Percentiles rank a stretch among this genome's conserved stretches.
Conservation (phyloP, 2,797 vertebrate species). For the Eupleurogrammus muticus region DNA sequence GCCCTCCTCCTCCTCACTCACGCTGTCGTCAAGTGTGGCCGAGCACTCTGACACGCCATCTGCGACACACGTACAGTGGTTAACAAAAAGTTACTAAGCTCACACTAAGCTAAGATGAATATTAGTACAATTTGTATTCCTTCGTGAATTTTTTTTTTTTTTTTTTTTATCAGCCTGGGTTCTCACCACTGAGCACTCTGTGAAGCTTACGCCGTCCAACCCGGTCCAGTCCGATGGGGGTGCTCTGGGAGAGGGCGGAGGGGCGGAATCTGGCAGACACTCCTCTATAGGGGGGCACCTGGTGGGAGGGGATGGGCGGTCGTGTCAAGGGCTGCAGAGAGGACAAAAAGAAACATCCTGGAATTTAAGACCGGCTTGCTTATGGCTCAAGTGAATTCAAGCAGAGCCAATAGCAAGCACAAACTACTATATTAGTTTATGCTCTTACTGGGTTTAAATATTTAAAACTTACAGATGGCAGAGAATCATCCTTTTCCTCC, state of each 20-base stretch:
- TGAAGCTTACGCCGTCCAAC: slow-evolving; percentile 87
- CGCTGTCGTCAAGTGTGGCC: slow-evolving; percentile 90
- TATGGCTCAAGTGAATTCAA: slow-evolving; percentile 5
- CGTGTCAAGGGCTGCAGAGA: slow-evolving; percentile 84
- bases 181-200: slow-evolving; percentile 85
- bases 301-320: slow-evolving; percentile 93
- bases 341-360: slow-evolving; percentile 32
- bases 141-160: too few species aligned
- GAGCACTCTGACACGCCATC: slow-evolving; percentile 87
- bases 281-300: slow-evolving; percentile 94
- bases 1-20: slow-evolving; percentile 96
- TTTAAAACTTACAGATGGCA: slow-evolving; percentile 90
- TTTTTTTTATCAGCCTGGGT: slow-evolving; percentile 29
- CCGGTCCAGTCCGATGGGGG: slow-evolving; percentile 94
- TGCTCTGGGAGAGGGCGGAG: slow-evolving; percentile 93
- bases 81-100: too few species aligned
- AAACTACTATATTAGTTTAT: background rate
- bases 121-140: too few species aligned
- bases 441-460: background rate
- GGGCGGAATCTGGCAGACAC: slow-evolving; percentile 94
- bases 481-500: slow-evolving; percentile 86
- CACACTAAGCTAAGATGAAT: too few species aligned
- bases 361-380: slow-evolving; percentile 37
- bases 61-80: slow-evolving; percentile 72
- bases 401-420: background rate